Evolutionary conservation across 2,797 vertebrate genomes (phyloP).

Genomic region (Lepus oiostolus): DNA sequence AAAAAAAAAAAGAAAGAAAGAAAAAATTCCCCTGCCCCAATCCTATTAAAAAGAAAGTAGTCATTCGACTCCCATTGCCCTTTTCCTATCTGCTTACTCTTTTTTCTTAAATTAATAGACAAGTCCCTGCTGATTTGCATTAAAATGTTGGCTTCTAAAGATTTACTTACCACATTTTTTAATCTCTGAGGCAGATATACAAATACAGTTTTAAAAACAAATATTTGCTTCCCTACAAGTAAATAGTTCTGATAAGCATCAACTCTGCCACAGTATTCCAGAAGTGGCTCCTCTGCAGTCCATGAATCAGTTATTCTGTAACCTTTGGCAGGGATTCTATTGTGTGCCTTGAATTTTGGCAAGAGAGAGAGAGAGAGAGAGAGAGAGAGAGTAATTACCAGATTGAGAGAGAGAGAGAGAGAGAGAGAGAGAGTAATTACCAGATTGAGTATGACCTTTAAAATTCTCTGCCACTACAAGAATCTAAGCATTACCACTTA

Average conservation of each 20-base stretch:
- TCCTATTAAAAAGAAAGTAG: neutral
- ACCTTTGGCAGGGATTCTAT: neutral
- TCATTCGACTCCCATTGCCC: neutral
- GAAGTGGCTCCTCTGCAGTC: neutral
- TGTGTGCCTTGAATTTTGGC: neutral
- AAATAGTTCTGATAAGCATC: constrained; percentile 35
- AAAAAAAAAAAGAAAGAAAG: too few species aligned
- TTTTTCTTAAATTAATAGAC: neutral
- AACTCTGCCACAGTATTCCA: neutral
- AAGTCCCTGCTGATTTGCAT: neutral
- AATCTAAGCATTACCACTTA: neutral
- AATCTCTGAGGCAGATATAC: neutral
- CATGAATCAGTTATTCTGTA: constrained; percentile 2
- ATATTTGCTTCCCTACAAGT: neutral
- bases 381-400: neutral
- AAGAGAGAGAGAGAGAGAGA: neutral
- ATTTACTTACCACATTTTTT: neutral
- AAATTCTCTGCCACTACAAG: constrained; percentile 2
- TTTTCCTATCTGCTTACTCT: neutral
- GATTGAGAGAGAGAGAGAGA: neutral
- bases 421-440: neutral
- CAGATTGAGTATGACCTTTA: constrained; percentile 49
- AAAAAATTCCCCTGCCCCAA: neutral
- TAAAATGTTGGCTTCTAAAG: neutral
- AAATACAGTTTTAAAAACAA: neutral